phyloP scores from a whole-genome alignment of 2,888 invertebrate species.

The Litoditis marina region DNA sequence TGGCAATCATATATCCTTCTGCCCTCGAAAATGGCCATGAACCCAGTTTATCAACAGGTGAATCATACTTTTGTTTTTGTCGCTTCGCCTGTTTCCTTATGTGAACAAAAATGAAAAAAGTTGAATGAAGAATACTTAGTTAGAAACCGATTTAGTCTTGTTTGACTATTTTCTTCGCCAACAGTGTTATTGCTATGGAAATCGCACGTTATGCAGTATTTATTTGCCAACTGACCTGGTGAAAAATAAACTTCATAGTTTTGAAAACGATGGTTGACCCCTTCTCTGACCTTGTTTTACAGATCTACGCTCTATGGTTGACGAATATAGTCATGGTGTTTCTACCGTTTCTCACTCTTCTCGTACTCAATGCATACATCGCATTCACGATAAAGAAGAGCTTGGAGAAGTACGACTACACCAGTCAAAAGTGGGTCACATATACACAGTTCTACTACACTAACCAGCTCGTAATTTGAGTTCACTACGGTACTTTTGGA shows the following conservation, averaged over 20 bases:
- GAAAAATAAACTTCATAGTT: too few species aligned
- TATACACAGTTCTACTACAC: too few species aligned
- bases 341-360: constrained; percentile 79
- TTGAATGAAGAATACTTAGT: constrained; percentile 67
- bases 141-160: too few species aligned
- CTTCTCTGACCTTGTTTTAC: constrained; percentile 4
- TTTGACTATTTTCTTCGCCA: too few species aligned
- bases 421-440: constrained; percentile 28
- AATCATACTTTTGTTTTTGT: background rate
- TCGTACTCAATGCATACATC: constrained; percentile 85
- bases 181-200: too few species aligned
- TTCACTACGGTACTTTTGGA: too few species aligned
- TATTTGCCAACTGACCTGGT: too few species aligned
- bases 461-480: too few species aligned
- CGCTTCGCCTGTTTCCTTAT: too few species aligned
- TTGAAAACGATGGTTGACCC: too few species aligned
- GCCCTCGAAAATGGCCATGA: constrained; percentile 40
- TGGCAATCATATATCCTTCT: constrained; percentile 52
- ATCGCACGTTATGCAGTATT: too few species aligned
- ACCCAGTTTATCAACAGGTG: constrained; percentile 49
- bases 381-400: constrained; percentile 85
- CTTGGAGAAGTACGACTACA: constrained; percentile 74
- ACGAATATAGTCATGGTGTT: constrained; percentile 90
- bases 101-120: background rate
- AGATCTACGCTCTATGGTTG: constrained; percentile 86